phyloP scores from a whole-genome alignment of 37 sponge, comb jelly and placozoan genomes.

The Crambe crambe region DNA sequence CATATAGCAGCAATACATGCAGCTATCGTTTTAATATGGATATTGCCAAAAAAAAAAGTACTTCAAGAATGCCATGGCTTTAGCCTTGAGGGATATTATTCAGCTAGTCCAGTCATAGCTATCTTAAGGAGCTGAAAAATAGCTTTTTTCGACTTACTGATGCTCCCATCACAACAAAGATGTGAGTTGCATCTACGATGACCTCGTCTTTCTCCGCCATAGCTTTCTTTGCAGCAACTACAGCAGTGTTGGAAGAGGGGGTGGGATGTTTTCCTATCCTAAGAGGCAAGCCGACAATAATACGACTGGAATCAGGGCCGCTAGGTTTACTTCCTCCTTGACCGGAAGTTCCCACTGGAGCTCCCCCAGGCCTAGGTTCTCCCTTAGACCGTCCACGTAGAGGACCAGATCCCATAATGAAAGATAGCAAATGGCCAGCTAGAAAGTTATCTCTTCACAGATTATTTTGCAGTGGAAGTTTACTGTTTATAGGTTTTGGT shows the following conservation, averaged over 20 bases:
- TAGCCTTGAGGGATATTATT: no score
- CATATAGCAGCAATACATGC: no score
- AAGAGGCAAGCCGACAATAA: background rate
- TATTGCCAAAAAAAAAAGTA: no score
- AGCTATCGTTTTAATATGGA: no score
- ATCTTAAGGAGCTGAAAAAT: background rate
- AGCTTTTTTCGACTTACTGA: constrained; percentile 52
- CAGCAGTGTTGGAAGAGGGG: background rate
- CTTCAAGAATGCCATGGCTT: no score
- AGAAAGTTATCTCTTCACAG: background rate
- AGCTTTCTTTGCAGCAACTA: background rate
- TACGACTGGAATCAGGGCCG: constrained; percentile 9
- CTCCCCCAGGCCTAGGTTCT: background rate
- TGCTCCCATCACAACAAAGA: constrained; percentile 78
- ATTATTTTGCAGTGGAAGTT: background rate
- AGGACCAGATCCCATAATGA: constrained; percentile 15
- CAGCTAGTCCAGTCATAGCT: no score
- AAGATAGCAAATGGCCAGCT: background rate
- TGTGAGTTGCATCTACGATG: constrained; percentile 1
- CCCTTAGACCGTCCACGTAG: background rate
- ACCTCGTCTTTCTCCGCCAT: constrained; percentile 4
- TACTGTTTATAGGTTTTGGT: no score
- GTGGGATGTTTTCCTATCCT: background rate
- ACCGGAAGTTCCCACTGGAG: constrained; percentile 2
- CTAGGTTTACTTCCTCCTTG: constrained; percentile 6